These are phyloP conservation scores for Lysiphlebus fabarum DNA, from an alignment of 1,140 invertebrate species.

Conservation along the genomic window DNA sequence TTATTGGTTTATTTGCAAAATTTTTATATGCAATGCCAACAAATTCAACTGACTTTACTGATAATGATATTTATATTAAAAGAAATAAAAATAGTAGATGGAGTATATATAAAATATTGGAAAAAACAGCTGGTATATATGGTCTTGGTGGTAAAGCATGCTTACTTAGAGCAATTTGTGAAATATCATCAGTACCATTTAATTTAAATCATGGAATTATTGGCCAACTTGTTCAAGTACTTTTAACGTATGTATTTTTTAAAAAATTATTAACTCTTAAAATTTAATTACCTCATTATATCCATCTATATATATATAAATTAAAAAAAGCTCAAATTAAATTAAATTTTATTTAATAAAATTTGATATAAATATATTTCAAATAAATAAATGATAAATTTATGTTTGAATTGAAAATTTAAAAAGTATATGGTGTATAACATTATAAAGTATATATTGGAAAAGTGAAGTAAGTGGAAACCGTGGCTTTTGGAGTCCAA, in stretches of 20 bases:
- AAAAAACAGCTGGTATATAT: conserved; percentile 40
- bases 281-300: too few species aligned
- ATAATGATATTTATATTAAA: conserved; percentile 57
- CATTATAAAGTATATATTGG: too few species aligned
- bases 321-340: too few species aligned
- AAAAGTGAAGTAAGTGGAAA: too few species aligned
- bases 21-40: conserved; percentile 60
- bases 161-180: conserved; percentile 52
- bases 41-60: conserved; percentile 61
- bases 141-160: conserved; percentile 49
- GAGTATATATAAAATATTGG: conserved; percentile 47
- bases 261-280: too few species aligned
- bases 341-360: too few species aligned
- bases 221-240: conserved; percentile 51
- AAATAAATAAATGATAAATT: too few species aligned
- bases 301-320: too few species aligned
- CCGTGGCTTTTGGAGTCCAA: background rate
- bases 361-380: too few species aligned
- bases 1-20: conserved; percentile 65
- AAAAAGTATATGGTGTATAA: too few species aligned
- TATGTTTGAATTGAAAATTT: too few species aligned
- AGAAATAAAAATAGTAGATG: conserved; percentile 43
- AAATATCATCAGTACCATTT: conserved; percentile 49
- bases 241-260: conserved; percentile 54
- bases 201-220: conserved; percentile 49